These are phyloP conservation scores for Platyscapa corneri DNA, from an alignment of 1,140 invertebrate genomes.

Conservation along the genomic window DNA sequence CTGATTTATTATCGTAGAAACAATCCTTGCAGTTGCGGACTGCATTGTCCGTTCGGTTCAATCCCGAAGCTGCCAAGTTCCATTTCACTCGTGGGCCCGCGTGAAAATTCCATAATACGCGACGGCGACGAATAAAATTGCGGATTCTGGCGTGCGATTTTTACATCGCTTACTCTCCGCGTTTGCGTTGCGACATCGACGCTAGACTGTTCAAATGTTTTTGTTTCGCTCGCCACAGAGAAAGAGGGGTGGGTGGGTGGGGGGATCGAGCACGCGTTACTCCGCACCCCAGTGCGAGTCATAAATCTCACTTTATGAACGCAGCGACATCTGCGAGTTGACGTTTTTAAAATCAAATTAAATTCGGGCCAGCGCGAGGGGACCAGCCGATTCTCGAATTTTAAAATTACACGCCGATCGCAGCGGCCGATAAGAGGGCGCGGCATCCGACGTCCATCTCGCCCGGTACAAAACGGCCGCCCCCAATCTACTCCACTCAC, in stretches of 20 bases:
- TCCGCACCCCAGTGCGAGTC: background rate
- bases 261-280: too few species aligned
- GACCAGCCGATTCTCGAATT: constrained; percentile 22
- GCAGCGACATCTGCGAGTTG: background rate
- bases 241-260: too few species aligned
- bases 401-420: constrained; percentile 57
- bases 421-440: constrained; percentile 53
- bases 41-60: background rate
- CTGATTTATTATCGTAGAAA: background rate
- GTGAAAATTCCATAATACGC: background rate
- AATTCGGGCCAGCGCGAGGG: background rate
- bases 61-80: background rate
- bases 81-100: background rate
- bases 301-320: constrained; percentile 16
- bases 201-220: background rate
- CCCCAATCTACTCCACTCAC: background rate
- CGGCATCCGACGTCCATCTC: constrained; percentile 14
- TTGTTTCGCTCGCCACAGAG: background rate
- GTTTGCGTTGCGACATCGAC: background rate
- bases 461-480: background rate
- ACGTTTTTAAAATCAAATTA: constrained; percentile 40
- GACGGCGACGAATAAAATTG: background rate
- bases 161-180: background rate
- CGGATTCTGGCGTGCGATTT: background rate
- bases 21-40: background rate